Conservation (phyloP, 2,113 vertebrate species). For the Pelecanoides urinatrix region DNA sequence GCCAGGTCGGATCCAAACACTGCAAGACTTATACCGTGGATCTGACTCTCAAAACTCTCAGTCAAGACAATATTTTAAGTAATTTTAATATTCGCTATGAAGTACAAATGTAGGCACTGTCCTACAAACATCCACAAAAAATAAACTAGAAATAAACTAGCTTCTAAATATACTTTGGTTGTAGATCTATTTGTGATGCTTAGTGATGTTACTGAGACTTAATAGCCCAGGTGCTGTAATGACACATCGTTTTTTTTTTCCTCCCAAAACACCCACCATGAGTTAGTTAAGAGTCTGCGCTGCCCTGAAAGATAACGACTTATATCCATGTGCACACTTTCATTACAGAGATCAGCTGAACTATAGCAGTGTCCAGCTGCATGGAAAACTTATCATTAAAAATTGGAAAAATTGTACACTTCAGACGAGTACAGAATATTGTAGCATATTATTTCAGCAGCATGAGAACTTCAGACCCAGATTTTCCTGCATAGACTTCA, state of each 20-base stretch:
- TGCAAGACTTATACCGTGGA: not conserved
- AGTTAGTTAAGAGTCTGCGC: not conserved
- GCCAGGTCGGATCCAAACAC: not conserved
- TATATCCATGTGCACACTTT: not conserved
- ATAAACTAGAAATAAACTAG: not conserved
- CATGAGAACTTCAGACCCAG: not conserved
- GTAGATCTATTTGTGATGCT: not conserved
- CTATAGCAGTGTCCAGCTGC: not conserved
- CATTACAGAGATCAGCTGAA: not conserved
- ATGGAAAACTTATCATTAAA: not conserved
- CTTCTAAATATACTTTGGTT: not conserved
- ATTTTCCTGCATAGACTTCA: not conserved
- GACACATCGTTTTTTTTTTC: accelerated
- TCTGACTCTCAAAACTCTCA: not conserved
- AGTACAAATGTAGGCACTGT: not conserved
- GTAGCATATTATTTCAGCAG: not conserved
- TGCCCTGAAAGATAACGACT: not conserved
- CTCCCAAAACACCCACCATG: not conserved
- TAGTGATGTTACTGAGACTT: not conserved
- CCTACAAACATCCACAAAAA: not conserved
- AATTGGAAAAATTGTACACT: not conserved
- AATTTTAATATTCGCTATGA: not conserved
- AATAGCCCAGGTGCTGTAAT: not conserved
- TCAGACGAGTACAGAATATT: not conserved
- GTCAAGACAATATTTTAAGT: not conserved